Evolutionary conservation across 2,888 invertebrate genomes (phyloP), one percentile per base, ranked within the genome.

Genomic region (Carcina quercana): DNA sequence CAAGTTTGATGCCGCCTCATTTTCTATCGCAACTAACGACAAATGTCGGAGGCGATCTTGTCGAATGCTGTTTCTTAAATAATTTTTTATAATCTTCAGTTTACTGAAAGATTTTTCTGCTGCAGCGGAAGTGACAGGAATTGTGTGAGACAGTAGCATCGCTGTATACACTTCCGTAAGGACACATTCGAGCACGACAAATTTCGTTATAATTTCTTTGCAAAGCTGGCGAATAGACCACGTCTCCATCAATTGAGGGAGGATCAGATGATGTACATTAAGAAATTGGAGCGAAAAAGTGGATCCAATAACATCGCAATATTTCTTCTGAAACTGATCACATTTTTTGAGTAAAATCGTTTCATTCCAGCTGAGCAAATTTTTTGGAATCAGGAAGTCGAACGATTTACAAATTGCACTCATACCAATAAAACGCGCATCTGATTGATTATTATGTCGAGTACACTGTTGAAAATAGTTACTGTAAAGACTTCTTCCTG

Each of bases 321-420:
- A 50, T 49, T 50, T 52, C 20, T 24, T 46, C 37, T 49, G 43
- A 35, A 49, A 49, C 34, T 50, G 32, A 30, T 48, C 47, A 48
- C 45, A 48, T 35, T 45, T 47, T 42, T 41, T 25, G 30, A 42
- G 30, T 43, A 39, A 47, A 43, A 32, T 43, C 30, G 40, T 15
- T 47, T 44, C 38, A 39, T 48, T 35, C 33, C 35, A 30, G 32
- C 34, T 27, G 15, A 50, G 29, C 43, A 50, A 50, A 47, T 35
- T 40, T 50, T 34, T 47, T 52, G 45, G 42, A 37, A 34, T 47
- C 41, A 47, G 40, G 43, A 50, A 53, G 39, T 43, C 32, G 37
- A 53, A 53, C 43, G 40, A 43, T 30, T 47, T 30, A 47, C 43
- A 39, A 32, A 50, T 40, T 42, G 43, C 43, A 50, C 40, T 45